A percentile compares a stretch with the other conserved stretches of the same genome.
Evolutionary conservation across 2,797 vertebrate species (phyloP).

Genomic region (Periophthalmus magnuspinnatus): DNA sequence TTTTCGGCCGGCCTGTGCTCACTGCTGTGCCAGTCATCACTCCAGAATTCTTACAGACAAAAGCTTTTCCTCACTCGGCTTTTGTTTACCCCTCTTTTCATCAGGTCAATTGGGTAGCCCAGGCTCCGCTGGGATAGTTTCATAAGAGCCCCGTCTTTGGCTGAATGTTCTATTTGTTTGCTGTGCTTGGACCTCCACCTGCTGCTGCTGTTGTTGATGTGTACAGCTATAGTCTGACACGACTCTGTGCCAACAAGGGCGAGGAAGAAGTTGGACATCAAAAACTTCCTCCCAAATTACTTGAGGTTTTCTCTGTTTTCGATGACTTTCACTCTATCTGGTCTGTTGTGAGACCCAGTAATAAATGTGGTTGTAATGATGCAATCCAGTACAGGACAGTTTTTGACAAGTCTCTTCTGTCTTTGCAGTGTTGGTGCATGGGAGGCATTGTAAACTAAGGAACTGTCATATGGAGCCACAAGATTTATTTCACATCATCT

Average conservation of each 20-base stretch:
- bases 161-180: constrained; percentile 36
- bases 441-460: neutral
- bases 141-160: constrained; percentile 32
- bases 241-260: constrained; percentile 11
- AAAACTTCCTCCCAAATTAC: constrained; percentile 9
- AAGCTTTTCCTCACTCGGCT: constrained; percentile 45
- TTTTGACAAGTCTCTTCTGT: neutral
- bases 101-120: constrained; percentile 51
- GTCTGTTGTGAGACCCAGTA: neutral
- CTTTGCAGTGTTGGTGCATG: neutral
- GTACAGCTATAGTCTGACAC: constrained; percentile 22
- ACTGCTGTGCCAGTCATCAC: constrained; percentile 47
- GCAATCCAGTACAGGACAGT: neutral
- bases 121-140: constrained; percentile 42
- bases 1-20: constrained; percentile 30
- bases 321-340: constrained; percentile 7
- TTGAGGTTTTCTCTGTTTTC: constrained; percentile 11
- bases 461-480: neutral
- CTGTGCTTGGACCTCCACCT: constrained; percentile 35
- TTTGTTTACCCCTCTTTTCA: constrained; percentile 47
- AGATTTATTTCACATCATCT: neutral
- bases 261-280: constrained; percentile 8
- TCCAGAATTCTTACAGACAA: constrained; percentile 42
- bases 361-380: neutral
- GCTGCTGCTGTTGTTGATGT: constrained; percentile 17